Evolutionary conservation across 2,797 vertebrate genomes (phyloP).

Genomic region (Pantherophis alleghaniensis): DNA sequence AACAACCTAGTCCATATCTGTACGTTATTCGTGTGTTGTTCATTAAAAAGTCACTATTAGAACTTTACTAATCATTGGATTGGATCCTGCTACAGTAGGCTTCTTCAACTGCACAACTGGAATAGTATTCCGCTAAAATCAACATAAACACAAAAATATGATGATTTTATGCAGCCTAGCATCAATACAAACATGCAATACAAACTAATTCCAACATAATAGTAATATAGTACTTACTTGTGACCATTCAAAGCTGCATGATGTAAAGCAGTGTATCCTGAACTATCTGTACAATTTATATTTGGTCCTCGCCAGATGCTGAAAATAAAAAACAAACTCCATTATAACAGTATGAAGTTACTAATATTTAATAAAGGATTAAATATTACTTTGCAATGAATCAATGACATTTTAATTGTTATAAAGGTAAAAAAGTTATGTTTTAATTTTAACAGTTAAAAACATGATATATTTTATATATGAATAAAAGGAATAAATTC

Average conservation of each 20-base stretch:
- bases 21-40: not conserved
- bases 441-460: not conserved
- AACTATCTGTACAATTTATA: slow-evolving; percentile 94
- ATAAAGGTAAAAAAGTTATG: not conserved
- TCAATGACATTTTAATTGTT: not conserved
- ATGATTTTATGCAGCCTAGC: not conserved
- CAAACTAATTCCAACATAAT: not conserved
- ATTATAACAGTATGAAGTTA: slow-evolving; percentile 40
- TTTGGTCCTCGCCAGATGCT: slow-evolving; percentile 97
- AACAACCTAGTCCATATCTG: not conserved
- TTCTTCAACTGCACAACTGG: not conserved
- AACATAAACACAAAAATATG: not conserved
- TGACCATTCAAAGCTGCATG: slow-evolving; percentile 95
- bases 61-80: not conserved
- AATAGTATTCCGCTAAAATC: not conserved
- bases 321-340: slow-evolving; percentile 68
- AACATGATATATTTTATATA: not conserved
- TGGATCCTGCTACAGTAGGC: not conserved
- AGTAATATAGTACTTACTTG: slow-evolving; percentile 78
- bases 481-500: slow-evolving; percentile 68
- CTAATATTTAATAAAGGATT: not conserved
- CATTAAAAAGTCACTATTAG: not conserved
- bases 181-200: slow-evolving; percentile 9
- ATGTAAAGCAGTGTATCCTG: slow-evolving; percentile 94
- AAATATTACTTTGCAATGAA: not conserved